Evolutionary conservation across 1,140 invertebrate genomes (phyloP).

Genomic region (Stegodyphus dumicola): DNA sequence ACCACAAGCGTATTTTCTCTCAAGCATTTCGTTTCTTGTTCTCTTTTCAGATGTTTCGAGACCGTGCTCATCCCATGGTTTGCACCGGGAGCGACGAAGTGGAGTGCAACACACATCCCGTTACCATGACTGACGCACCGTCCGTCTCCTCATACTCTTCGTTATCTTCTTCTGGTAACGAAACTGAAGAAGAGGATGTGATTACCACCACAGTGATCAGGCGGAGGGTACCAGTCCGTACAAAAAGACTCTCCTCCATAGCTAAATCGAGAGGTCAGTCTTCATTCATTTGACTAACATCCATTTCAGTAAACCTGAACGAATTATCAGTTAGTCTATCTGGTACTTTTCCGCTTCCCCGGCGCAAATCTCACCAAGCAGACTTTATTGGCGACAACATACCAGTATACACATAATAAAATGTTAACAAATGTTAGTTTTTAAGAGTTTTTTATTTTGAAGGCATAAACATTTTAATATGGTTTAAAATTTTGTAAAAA

Average conservation of each 20-base stretch:
- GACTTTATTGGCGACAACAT: too few species aligned
- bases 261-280: conserved; percentile 26
- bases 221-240: conserved; percentile 65
- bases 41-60: conserved; percentile 71
- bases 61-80: conserved; percentile 76
- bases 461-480: too few species aligned
- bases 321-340: too few species aligned
- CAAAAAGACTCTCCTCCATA: conserved; percentile 63
- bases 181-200: conserved; percentile 74
- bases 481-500: too few species aligned
- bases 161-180: conserved; percentile 71
- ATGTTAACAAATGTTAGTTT: too few species aligned
- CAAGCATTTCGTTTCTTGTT: neutral
- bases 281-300: neutral
- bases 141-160: conserved; percentile 64
- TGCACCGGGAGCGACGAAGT: conserved; percentile 68
- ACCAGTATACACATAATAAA: too few species aligned
- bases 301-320: too few species aligned
- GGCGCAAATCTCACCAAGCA: too few species aligned
- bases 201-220: conserved; percentile 74
- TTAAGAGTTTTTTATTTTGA: too few species aligned
- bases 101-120: conserved; percentile 64
- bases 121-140: conserved; percentile 65
- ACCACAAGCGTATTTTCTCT: neutral
- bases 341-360: too few species aligned